These are phyloP conservation scores for Crotophaga sulcirostris DNA, from an alignment of 2,113 vertebrate species.

Conservation along the genomic window DNA sequence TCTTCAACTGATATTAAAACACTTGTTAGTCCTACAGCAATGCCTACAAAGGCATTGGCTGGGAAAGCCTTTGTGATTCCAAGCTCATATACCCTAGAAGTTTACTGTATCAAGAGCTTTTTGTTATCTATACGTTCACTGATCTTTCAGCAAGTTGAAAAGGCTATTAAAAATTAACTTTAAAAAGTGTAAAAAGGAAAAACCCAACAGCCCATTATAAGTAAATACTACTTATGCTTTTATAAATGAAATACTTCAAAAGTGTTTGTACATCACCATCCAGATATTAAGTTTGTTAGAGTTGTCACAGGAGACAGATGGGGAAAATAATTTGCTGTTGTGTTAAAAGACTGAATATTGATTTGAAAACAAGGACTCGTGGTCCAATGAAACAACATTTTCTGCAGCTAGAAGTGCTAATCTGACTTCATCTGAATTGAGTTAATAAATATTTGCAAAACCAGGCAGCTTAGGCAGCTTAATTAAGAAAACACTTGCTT, in stretches of 20 bases:
- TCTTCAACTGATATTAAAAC: not conserved
- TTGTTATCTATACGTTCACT: not conserved
- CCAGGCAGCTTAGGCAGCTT: slow-evolving; percentile 69
- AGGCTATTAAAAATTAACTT: not conserved
- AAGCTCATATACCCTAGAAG: not conserved
- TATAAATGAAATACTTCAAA: slow-evolving; percentile 12
- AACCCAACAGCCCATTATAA: not conserved
- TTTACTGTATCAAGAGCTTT: not conserved
- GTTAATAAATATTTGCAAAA: slow-evolving; percentile 58
- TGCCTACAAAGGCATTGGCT: not conserved
- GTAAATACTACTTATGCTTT: not conserved
- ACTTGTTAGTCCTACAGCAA: not conserved
- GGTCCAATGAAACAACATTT: slow-evolving; percentile 22
- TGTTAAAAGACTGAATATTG: slow-evolving; percentile 42
- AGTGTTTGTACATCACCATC: not conserved
- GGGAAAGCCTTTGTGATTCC: not conserved
- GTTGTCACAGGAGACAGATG: slow-evolving; percentile 5
- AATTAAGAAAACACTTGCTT: slow-evolving; percentile 75
- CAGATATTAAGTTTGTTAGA: not conserved
- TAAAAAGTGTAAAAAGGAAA: not conserved
- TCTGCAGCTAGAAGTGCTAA: slow-evolving; percentile 42
- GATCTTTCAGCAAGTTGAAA: not conserved
- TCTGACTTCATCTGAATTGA: slow-evolving; percentile 60
- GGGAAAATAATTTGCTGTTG: slow-evolving; percentile 31
- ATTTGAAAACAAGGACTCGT: not conserved